Conservation (phyloP, 2,113 vertebrate genomes). For the Chaetodon trifascialis region DNA sequence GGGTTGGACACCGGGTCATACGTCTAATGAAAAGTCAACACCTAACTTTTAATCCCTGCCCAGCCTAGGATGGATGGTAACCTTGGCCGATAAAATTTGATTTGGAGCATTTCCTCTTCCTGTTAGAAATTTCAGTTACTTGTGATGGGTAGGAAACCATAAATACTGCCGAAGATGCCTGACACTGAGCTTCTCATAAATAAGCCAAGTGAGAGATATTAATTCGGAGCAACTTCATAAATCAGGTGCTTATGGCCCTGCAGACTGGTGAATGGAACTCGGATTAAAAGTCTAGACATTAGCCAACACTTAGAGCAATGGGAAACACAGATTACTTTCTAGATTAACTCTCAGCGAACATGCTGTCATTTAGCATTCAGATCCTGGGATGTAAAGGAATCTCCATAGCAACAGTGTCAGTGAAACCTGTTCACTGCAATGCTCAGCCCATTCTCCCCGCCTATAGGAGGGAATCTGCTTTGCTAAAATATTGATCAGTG, state of each 20-base stretch:
- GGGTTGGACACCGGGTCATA: conserved; percentile 42
- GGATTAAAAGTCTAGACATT: conserved; percentile 77
- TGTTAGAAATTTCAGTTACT: conserved; percentile 63
- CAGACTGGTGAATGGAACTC: conserved; percentile 53
- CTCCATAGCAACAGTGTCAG: conserved; percentile 88
- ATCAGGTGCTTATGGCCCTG: conserved; percentile 75
- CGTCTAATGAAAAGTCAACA: conserved; percentile 74
- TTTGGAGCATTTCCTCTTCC: conserved; percentile 63
- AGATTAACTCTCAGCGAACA: conserved; percentile 70
- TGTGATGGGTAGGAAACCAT: conserved; percentile 67
- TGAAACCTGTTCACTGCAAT: conserved; percentile 77
- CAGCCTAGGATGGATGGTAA: conserved; percentile 68
- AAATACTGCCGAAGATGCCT: conserved; percentile 72
- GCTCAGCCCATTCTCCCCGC: conserved; percentile 81
- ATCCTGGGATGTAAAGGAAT: conserved; percentile 84
- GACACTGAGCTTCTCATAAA: conserved; percentile 77
- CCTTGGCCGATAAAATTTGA: conserved; percentile 78
- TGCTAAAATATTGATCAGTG: conserved; percentile 94
- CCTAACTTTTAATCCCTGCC: conserved; percentile 69
- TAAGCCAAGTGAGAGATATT: conserved; percentile 77
- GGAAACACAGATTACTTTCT: conserved; percentile 71
- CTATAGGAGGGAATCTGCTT: conserved; percentile 87
- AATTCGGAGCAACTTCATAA: conserved; percentile 82
- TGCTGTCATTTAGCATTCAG: conserved; percentile 74
- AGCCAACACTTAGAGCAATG: conserved; percentile 70